Evolutionary conservation across 1,140 invertebrate genomes (phyloP).

Genomic region (Drosophila seguyi): DNA sequence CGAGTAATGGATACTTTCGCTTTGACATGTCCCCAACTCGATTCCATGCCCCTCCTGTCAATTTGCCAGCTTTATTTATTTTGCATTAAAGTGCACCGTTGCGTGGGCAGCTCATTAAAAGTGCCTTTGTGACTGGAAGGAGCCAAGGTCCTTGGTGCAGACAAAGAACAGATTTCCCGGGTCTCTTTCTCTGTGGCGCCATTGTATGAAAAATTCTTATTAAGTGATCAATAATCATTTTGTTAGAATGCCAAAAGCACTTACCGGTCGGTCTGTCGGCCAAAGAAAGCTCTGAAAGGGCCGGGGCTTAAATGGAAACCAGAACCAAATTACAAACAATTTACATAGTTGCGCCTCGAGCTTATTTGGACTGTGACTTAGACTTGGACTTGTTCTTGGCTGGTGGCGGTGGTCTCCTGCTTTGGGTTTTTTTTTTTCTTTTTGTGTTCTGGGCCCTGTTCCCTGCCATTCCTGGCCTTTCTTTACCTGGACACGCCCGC

Average conservation of each 20-base stretch:
- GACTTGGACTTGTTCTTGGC: not conserved
- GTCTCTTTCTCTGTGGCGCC: constrained; percentile 55
- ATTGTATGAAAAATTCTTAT: constrained; percentile 75
- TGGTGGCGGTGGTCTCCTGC: constrained; percentile 32
- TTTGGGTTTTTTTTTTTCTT: not conserved
- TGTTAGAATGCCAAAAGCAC: constrained; percentile 79
- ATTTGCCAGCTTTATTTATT: constrained; percentile 75
- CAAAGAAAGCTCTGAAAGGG: constrained; percentile 41
- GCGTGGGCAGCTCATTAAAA: constrained; percentile 78
- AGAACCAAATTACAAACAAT: constrained; percentile 79
- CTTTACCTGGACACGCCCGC: constrained; percentile 53
- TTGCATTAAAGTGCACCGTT: constrained; percentile 77
- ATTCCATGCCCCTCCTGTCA: constrained; percentile 9
- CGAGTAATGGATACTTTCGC: constrained; percentile 54
- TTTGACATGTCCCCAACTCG: constrained; percentile 19
- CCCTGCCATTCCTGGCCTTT: constrained; percentile 22
- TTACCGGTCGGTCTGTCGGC: constrained; percentile 19
- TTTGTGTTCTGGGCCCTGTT: constrained; percentile 9
- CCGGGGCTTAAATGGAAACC: constrained; percentile 62
- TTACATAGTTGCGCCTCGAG: constrained; percentile 64
- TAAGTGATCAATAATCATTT: constrained; percentile 84
- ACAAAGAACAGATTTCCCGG: constrained; percentile 43
- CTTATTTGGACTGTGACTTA: constrained; percentile 43
- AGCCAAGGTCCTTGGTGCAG: constrained; percentile 23
- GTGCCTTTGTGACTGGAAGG: constrained; percentile 56